These are phyloP conservation scores for Cepaea hortensis DNA, from an alignment of 2,888 invertebrate genomes.

Conservation along the genomic window DNA sequence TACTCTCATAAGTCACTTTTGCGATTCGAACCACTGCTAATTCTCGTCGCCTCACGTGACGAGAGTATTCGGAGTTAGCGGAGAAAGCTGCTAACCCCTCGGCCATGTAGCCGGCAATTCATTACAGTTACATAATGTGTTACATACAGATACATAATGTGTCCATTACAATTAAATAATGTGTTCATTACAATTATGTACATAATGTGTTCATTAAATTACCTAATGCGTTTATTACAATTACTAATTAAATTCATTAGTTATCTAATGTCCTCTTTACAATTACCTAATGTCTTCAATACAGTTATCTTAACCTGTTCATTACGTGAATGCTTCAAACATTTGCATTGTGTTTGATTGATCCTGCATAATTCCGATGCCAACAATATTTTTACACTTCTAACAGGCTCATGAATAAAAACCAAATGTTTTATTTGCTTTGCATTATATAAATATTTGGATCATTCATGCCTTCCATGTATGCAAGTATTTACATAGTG, in stretches of 20 bases:
- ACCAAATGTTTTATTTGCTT: no score
- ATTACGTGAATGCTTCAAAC: neutral
- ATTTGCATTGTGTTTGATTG: neutral
- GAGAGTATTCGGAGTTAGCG: no score
- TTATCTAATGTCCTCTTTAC: neutral
- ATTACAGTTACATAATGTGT: neutral
- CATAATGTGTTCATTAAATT: neutral
- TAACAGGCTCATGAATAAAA: no score
- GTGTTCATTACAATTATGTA: neutral
- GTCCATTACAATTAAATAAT: neutral
- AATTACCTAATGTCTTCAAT: neutral
- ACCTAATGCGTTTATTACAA: neutral
- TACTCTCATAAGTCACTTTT: no score
- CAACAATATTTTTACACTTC: no score
- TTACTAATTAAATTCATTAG: neutral
- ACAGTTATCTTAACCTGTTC: neutral
- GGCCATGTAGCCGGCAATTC: no score
- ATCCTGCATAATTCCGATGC: neutral
- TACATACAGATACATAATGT: neutral
- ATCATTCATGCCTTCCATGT: no score
- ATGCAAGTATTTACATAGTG: no score
- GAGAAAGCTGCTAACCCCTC: no score
- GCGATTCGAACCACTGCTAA: no score
- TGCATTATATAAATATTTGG: no score
- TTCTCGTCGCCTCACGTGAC: no score